phyloP scores from a whole-genome alignment of 2,113 vertebrate genomes.

The Campylomormyrus tamandua region DNA sequence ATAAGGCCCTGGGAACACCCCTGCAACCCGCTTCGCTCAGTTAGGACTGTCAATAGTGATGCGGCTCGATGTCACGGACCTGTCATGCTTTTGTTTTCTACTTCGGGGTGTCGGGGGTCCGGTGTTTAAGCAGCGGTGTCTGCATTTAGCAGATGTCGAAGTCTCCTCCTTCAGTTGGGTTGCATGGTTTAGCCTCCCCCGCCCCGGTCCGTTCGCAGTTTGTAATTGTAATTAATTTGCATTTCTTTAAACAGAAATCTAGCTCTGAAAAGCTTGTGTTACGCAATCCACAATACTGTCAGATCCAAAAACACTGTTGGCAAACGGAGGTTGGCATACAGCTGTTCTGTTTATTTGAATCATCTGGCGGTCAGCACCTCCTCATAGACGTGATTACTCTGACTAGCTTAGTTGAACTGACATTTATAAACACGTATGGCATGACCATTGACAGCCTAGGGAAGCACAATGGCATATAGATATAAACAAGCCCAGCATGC shows the following conservation, averaged over 20 bases:
- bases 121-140: not conserved
- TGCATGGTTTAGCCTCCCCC: not conserved
- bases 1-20: not conserved
- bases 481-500: not conserved
- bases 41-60: not conserved
- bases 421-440: not conserved
- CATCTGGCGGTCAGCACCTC: not conserved
- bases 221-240: not conserved
- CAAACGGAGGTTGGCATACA: not conserved
- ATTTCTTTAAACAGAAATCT: not conserved
- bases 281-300: not conserved
- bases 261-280: not conserved
- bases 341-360: not conserved
- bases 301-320: not conserved
- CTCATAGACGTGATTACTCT: not conserved
- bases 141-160: not conserved
- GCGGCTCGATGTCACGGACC: conserved; percentile 22
- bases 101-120: not conserved
- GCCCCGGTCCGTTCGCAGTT: not conserved
- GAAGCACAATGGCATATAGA: not conserved
- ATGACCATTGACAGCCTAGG: not conserved
- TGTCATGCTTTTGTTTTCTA: conserved; percentile 34
- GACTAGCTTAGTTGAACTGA: not conserved
- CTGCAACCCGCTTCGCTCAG: not conserved
- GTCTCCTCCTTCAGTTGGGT: not conserved